Conservation (phyloP, 2,113 vertebrate species). For the Paraplagusia blochii region DNA sequence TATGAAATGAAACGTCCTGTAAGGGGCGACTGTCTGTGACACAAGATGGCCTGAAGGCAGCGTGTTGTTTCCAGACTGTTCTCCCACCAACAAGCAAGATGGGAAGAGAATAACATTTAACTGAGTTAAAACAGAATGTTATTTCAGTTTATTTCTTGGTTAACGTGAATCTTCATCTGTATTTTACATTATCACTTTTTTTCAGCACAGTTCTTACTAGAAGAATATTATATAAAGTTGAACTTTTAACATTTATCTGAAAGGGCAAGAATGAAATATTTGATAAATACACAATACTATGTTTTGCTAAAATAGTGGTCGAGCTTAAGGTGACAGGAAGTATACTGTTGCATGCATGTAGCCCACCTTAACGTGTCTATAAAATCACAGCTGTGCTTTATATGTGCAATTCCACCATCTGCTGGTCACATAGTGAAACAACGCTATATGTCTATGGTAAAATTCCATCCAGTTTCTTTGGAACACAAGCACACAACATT, state of each 20-base stretch:
- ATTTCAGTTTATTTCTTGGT: too few species aligned
- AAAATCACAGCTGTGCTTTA: accelerated
- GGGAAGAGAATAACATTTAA: neutral
- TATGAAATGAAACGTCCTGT: constrained; percentile 16
- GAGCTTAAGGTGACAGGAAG: constrained; percentile 4
- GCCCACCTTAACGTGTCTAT: constrained; percentile 3
- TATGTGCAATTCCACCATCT: constrained; percentile 17
- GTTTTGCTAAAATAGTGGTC: neutral
- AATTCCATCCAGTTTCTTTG: too few species aligned
- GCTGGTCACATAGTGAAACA: constrained; percentile 11
- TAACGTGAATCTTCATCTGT: too few species aligned
- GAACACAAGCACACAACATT: too few species aligned
- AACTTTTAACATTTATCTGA: too few species aligned
- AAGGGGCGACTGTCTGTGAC: constrained; percentile 20
- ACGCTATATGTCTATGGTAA: constrained; percentile 6
- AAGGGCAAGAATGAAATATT: too few species aligned
- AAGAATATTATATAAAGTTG: too few species aligned
- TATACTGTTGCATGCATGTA: neutral
- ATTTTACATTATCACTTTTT: too few species aligned
- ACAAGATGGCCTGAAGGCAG: constrained; percentile 45
- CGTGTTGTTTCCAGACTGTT: neutral
- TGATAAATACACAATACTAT: neutral
- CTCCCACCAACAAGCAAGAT: too few species aligned
- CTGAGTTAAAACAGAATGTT: neutral
- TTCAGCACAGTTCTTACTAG: too few species aligned